Conservation (phyloP, 2,797 vertebrate genomes). For the Pangasius sanitwongsei region DNA sequence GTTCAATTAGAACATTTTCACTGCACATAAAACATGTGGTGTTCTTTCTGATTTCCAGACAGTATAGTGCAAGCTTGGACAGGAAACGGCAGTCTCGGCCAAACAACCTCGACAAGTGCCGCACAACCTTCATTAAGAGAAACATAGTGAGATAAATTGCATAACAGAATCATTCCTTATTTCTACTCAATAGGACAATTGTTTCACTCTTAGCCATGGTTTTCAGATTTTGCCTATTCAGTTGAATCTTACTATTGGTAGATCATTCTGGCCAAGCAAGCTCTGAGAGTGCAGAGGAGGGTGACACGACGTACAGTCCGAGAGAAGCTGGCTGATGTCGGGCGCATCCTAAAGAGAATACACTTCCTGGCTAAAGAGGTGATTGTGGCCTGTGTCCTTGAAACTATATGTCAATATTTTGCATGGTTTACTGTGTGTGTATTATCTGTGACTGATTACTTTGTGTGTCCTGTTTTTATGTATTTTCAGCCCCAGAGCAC, state of each 20-base stretch:
- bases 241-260: constrained; percentile 55
- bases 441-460: not conserved
- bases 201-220: not conserved
- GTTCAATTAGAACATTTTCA: not conserved
- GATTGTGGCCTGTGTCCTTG: constrained; percentile 19
- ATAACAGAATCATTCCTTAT: not conserved
- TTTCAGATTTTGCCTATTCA: constrained; percentile 4
- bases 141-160: constrained; percentile 76
- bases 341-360: constrained; percentile 81
- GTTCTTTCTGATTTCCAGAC: constrained; percentile 70
- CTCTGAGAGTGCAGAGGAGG: constrained; percentile 68
- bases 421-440: not conserved
- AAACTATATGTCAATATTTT: not conserved
- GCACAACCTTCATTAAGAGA: constrained; percentile 79
- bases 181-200: not conserved
- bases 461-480: constrained; percentile 17
- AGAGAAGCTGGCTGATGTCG: constrained; percentile 77
- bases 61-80: constrained; percentile 78
- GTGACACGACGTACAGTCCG: constrained; percentile 74
- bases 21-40: not conserved
- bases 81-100: constrained; percentile 79
- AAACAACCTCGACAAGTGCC: constrained; percentile 84
- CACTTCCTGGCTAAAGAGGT: constrained; percentile 85
- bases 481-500: constrained; percentile 85
- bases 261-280: constrained; percentile 82